Evolutionary conservation across 2,113 vertebrate genomes (phyloP).

Genomic region (Hippocampus guttulatus): DNA sequence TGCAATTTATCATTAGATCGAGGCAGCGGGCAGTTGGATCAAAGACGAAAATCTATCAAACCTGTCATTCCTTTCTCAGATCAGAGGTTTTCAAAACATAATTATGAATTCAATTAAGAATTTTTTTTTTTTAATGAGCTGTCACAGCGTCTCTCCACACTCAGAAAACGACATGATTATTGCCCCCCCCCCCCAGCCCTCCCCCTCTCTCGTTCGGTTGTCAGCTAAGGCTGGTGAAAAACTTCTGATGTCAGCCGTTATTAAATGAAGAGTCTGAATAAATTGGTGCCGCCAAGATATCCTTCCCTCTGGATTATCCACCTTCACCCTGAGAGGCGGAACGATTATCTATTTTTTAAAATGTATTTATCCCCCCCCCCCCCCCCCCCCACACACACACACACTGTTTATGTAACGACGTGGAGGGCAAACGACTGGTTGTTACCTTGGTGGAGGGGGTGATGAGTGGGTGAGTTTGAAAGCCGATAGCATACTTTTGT

Average conservation of each 20-base stretch:
- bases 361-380: neutral
- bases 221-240: neutral
- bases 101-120: neutral
- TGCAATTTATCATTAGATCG: too few relatives aligned
- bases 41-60: neutral
- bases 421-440: conserved; percentile 31
- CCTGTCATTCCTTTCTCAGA: neutral
- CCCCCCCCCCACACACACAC: too few relatives aligned
- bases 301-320: conserved; percentile 23
- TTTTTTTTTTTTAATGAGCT: neutral
- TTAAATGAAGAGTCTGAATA: conserved; percentile 43
- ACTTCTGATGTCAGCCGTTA: conserved; percentile 23
- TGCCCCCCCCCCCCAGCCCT: too few relatives aligned
- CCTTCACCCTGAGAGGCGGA: conserved; percentile 31
- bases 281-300: conserved; percentile 17
- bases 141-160: neutral
- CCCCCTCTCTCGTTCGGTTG: neutral
- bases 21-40: neutral
- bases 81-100: neutral
- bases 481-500: neutral
- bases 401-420: conserved; percentile 35
- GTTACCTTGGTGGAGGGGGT: conserved; percentile 19
- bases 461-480: neutral
- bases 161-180: neutral
- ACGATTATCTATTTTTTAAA: neutral